Evolutionary conservation across 53 echinoderm and acorn worm genomes (phyloP).

Genomic region (Antedon mediterranea): DNA sequence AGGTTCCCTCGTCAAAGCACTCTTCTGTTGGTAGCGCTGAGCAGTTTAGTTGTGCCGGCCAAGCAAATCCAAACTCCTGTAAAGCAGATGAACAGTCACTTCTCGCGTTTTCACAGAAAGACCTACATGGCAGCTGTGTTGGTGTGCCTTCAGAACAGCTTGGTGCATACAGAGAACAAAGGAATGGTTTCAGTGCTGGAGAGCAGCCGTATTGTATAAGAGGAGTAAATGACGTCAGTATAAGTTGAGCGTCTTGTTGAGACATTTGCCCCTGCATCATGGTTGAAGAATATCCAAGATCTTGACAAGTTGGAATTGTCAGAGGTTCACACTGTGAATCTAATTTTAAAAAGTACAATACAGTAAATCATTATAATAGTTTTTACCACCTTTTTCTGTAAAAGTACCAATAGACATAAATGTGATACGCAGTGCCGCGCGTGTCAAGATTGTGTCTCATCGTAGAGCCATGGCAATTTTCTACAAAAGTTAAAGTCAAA

Average conservation of each 20-base stretch:
- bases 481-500: no score
- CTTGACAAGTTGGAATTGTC: slow-evolving; percentile 9
- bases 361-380: no score
- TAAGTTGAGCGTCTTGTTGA: slow-evolving; percentile 4
- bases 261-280: not conserved
- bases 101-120: slow-evolving; percentile 21
- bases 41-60: slow-evolving; percentile 36
- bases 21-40: no score
- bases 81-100: slow-evolving; percentile 13
- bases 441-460: no score
- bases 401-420: no score
- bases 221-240: slow-evolving; percentile 9
- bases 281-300: not conserved
- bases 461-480: no score
- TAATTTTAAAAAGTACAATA: not conserved
- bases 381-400: no score
- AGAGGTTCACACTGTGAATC: slow-evolving; percentile 1
- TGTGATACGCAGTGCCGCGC: no score
- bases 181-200: slow-evolving; percentile 1
- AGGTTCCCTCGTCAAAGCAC: no score
- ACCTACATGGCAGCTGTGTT: slow-evolving; percentile 27
- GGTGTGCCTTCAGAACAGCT: slow-evolving; percentile 6
- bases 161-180: slow-evolving; percentile 19
- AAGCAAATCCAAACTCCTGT: slow-evolving; percentile 4
- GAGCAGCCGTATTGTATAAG: slow-evolving; percentile 18